phyloP scores from a whole-genome alignment of 2,797 vertebrate genomes.

The Odontamblyopus rebecca region DNA sequence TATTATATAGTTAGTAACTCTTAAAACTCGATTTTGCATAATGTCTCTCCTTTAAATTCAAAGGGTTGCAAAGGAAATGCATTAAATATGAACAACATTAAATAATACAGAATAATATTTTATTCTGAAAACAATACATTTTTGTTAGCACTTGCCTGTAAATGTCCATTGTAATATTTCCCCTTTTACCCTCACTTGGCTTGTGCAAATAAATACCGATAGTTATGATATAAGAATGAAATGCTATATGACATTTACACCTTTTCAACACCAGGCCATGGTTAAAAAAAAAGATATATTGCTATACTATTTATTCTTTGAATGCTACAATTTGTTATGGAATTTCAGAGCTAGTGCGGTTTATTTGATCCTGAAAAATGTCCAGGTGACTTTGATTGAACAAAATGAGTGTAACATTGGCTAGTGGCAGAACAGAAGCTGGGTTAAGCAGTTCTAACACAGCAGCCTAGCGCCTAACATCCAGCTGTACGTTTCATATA shows the following conservation, averaged over 20 bases:
- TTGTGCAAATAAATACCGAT: no score
- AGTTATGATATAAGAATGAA: neutral
- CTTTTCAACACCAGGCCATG: neutral
- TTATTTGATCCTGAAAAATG: neutral
- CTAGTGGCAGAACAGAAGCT: conserved; percentile 8
- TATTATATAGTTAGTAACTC: no score
- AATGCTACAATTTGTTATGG: neutral
- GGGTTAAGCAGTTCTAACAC: conserved; percentile 20
- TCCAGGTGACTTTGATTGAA: conserved; percentile 3
- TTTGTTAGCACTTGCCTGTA: no score
- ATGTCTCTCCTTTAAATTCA: no score
- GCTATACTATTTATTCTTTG: neutral
- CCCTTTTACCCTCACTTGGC: no score
- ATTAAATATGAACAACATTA: no score
- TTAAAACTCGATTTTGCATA: no score
- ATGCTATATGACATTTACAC: neutral
- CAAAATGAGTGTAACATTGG: conserved; percentile 2
- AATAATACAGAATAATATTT: no score
- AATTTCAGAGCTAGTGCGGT: neutral
- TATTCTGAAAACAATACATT: no score
- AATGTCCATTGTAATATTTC: no score
- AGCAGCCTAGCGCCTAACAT: conserved; percentile 26
- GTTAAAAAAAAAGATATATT: neutral
- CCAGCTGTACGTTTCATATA: conserved; percentile 63
- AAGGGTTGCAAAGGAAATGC: no score